These are phyloP conservation scores for Gallinago media DNA, from an alignment of 2,113 vertebrate species.

Conservation along the genomic window DNA sequence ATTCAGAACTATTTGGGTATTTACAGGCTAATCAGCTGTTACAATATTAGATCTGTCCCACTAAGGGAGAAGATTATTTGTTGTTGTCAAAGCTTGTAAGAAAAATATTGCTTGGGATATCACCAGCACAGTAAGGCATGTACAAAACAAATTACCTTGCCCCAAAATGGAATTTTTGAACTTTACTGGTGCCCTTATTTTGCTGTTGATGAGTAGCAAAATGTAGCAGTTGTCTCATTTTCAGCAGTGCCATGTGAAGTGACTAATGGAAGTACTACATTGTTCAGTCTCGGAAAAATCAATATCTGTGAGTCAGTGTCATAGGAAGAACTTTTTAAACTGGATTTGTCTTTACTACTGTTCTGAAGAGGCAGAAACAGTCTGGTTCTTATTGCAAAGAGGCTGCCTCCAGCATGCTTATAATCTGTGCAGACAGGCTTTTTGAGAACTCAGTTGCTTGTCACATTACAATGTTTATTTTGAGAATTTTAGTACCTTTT, in stretches of 20 bases:
- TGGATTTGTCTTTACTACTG: neutral
- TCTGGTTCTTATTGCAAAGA: neutral
- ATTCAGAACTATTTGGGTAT: neutral
- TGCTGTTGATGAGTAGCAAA: neutral
- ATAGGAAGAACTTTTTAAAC: neutral
- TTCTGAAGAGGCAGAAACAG: neutral
- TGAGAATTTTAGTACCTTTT: neutral
- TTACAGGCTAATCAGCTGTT: neutral
- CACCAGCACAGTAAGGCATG: neutral
- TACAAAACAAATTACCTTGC: neutral
- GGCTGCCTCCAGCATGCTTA: neutral
- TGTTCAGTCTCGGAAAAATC: neutral
- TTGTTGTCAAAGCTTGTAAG: neutral
- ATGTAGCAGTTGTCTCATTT: neutral
- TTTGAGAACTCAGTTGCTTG: neutral
- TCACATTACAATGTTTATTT: neutral
- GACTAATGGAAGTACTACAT: neutral
- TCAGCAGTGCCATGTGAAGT: neutral
- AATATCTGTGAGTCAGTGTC: neutral
- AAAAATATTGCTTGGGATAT: neutral
- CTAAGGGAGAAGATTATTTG: neutral
- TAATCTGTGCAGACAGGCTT: neutral
- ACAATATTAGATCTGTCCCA: neutral
- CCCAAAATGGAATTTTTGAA: neutral
- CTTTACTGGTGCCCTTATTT: neutral